These are phyloP conservation scores for Albula goreensis DNA, from an alignment of 2,113 vertebrate genomes.

Conservation along the genomic window DNA sequence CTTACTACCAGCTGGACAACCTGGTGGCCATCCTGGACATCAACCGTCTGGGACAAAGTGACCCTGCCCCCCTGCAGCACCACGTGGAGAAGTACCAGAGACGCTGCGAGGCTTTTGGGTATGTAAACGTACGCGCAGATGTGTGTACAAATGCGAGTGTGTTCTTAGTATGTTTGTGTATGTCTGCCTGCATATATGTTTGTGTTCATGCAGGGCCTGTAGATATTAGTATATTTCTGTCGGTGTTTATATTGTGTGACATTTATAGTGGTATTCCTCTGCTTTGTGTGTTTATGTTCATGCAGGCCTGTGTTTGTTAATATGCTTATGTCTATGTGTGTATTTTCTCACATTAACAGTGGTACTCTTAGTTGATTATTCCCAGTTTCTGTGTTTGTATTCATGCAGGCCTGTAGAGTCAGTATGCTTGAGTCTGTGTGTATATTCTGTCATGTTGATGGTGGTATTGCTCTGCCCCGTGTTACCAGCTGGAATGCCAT, in stretches of 20 bases:
- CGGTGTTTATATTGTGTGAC: no score
- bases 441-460: not conserved
- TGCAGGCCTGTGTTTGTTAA: conserved; percentile 16
- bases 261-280: no score
- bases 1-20: conserved; percentile 91
- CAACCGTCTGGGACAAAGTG: conserved; percentile 94
- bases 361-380: no score
- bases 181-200: not conserved
- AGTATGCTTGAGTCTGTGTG: not conserved
- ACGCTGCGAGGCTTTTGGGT: conserved; percentile 92
- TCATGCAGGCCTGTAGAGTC: not conserved
- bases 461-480: conserved; percentile 18
- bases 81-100: conserved; percentile 90
- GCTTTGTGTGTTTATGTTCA: conserved; percentile 10
- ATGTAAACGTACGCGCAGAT: not conserved
- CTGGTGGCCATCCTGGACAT: conserved; percentile 89
- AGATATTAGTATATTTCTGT: no score
- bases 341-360: no score
- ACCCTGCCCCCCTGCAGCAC: conserved; percentile 88
- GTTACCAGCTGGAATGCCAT: conserved; percentile 83
- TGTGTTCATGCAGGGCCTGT: not conserved
- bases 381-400: not conserved
- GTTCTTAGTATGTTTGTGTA: not conserved
- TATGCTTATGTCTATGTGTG: not conserved
- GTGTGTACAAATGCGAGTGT: not conserved